Base-by-base conservation (phyloP, 2,113 vertebrate genomes). In the Gobio gobio region DNA sequence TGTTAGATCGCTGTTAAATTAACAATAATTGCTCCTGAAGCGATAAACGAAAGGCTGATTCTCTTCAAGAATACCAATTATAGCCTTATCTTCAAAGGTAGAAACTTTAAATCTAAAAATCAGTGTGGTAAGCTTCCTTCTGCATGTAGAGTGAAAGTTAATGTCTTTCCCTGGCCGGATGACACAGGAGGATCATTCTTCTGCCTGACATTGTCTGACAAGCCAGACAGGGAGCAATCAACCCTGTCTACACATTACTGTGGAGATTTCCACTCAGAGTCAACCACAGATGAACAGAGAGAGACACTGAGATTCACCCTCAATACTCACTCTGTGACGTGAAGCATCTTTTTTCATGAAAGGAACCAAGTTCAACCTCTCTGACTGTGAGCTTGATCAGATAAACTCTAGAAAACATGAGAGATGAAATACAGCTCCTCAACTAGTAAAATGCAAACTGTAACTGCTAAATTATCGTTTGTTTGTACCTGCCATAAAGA, bases 171-270 rank as follows among this genome's bases (percentile, higher is more conserved):
- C 18, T 14, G 29, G 58, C 29, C 5, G 40, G 49, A 82, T 68
- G 78, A 82, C 43, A 72, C 61, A 87, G 86, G 70, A 78, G 29
- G 64, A 87, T 91, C 78, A 82, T 82, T 88, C 84, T 73, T 58
- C 66, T 58, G 36, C 56, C 61, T 86, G 75, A 76, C 78, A 87
- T 70, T 83, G 58, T 61, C 75, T 87, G 85, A 91, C 85, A 90
- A 66, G 10, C 10, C 40, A 87, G 88, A 88, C 88, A 89, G 82
- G 83, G 82, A 76, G 87, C 85, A 89, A 89, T 89, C 85, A 86
- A 86, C 66, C 81, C 70, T 86, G 88, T 89, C 85, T 88, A 82
- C 78, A 82, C 86, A 78, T 36, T n/a, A 40, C 56, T 84, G 68
- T 45, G 64, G 74, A 73, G 66, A 80, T 58, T 76, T 58, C 64